Conservation (phyloP, 2,888 invertebrate species). For the Eremobia ochroleuca region DNA sequence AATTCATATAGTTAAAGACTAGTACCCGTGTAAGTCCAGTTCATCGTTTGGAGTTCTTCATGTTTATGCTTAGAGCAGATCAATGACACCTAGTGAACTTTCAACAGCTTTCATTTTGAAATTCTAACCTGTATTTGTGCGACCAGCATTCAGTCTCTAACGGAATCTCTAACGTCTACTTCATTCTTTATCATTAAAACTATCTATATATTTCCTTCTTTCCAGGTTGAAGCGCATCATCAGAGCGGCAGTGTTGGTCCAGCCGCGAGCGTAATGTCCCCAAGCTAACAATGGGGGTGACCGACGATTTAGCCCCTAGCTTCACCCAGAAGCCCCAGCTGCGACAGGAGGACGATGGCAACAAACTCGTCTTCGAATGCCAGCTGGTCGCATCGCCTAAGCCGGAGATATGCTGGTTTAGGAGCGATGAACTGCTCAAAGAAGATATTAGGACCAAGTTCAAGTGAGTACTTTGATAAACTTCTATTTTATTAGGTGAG, state of each 20-base stretch:
- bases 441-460: conserved; percentile 97
- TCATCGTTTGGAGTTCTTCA: background rate
- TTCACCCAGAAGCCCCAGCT: conserved; percentile 99
- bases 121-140: too few relatives aligned
- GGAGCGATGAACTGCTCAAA: conserved; percentile 95
- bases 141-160: background rate
- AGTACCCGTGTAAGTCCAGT: background rate
- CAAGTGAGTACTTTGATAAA: conserved; percentile 85
- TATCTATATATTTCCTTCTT: conserved; percentile 24
- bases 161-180: background rate
- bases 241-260: conserved; percentile 71
- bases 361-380: conserved; percentile 98
- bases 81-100: background rate
- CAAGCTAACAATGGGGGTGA: conserved; percentile 94
- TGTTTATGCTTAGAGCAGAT: background rate
- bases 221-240: conserved; percentile 71
- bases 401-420: conserved; percentile 97
- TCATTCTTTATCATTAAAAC: background rate
- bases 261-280: conserved; percentile 84
- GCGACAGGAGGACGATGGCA: conserved; percentile 98
- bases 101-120: background rate
- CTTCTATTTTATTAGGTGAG: background rate
- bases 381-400: conserved; percentile 96
- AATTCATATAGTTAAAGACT: background rate
- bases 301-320: conserved; percentile 99